phyloP scores from a whole-genome alignment of 1,140 invertebrate species.

The Penaeus vannamei region DNA sequence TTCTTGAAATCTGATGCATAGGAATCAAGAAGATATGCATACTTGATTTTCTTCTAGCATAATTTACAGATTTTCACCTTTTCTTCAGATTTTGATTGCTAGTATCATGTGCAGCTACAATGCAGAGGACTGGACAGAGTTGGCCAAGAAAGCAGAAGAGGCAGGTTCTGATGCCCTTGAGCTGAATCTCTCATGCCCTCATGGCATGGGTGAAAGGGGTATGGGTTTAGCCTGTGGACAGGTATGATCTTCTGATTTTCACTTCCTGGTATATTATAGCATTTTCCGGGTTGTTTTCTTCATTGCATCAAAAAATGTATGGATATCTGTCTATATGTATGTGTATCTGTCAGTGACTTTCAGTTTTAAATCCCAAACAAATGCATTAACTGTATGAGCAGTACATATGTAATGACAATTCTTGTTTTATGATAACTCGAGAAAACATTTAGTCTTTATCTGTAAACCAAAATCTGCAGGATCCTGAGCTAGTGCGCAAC shows the following conservation, averaged over 20 bases:
- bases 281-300: background rate
- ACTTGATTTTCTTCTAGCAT: too few species aligned
- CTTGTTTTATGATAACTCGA: too few species aligned
- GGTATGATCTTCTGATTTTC: slow-evolving; percentile 73
- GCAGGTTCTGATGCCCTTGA: slow-evolving; percentile 95
- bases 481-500: slow-evolving; percentile 87
- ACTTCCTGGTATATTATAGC: background rate
- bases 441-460: slow-evolving; percentile 37
- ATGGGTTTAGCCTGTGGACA: slow-evolving; percentile 99
- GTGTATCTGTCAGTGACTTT: too few species aligned
- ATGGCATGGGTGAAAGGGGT: slow-evolving; percentile 97
- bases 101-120: slow-evolving; percentile 97
- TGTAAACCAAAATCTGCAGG: slow-evolving; percentile 73
- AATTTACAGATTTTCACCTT: too few species aligned
- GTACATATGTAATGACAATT: too few species aligned
- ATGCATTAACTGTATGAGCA: too few species aligned
- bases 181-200: slow-evolving; percentile 96
- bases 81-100: slow-evolving; percentile 88
- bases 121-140: slow-evolving; percentile 88
- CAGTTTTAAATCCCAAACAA: too few species aligned
- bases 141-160: slow-evolving; percentile 84
- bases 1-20: slow-evolving; percentile 76
- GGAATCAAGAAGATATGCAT: too few species aligned
- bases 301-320: background rate
- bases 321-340: slow-evolving; percentile 9